Evolutionary conservation across 2,888 invertebrate genomes (phyloP), one percentile per base, ranked within the genome.

Genomic region (Lithodes maja): DNA sequence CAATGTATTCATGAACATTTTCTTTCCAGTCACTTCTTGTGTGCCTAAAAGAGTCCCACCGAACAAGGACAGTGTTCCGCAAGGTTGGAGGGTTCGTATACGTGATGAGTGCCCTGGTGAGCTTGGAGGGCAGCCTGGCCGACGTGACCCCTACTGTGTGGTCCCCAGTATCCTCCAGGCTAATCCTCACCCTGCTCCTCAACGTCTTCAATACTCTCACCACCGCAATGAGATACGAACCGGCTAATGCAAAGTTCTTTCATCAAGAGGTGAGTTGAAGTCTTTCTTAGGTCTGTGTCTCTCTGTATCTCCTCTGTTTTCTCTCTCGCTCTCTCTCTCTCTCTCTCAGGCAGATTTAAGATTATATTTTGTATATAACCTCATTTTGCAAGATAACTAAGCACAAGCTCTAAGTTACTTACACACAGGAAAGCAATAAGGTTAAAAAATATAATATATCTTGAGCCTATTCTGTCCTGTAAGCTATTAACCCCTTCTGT

Each of bases 11-110:
- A 12, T 5, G 61, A 33, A 33, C 33, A 33, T 33, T 33, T n/a
- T 81, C 90, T 77, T 93, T 93, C 49, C 93, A 96, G 95, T 95
- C 98, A 83, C 94, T 99, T 90, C 94, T 98, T 90, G 96, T 96
- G 86, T 99, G 99, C 92, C 95, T 99, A 86, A 95, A 98, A 92
- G 99, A 99, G 93, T 99, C 98, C 78, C 99, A 99, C 94, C 96
- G 99, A 89, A 98, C 98, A 0, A 95, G 99, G 92, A 98, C 99
- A 3, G 97, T 99, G 91, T 99, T 99, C 94, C 96, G 99, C 92
- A 99, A 99, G 95, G 98, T 98, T 53, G 99, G 99, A 93, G 99
- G 99, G 15, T 99, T 99, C 94, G 97, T 99, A 0, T 99, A 99
- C 93, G 97, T 99, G 53, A 98, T 99, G 93, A 98, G 99, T 92